Evolutionary conservation across 2,113 vertebrate genomes (phyloP).

Genomic region (Sporophila hypoxantha): DNA sequence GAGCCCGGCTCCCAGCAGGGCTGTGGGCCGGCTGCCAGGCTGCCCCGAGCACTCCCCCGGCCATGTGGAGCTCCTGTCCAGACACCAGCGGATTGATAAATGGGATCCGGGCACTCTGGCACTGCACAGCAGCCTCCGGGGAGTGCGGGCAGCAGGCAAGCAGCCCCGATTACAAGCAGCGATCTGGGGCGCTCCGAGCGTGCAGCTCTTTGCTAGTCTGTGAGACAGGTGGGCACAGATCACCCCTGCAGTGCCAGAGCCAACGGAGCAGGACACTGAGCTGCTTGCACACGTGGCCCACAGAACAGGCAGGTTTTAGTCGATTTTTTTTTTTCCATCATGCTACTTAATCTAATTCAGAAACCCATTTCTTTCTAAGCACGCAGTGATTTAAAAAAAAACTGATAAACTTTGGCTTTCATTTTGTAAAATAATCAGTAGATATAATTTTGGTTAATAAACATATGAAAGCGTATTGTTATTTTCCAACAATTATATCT

Average conservation of each 20-base stretch:
- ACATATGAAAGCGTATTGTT: background rate
- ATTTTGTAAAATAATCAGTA: background rate
- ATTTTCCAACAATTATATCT: background rate
- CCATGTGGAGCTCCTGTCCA: background rate
- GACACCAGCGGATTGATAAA: background rate
- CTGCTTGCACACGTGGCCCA: rapidly evolving
- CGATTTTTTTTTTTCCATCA: background rate
- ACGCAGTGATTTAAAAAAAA: background rate
- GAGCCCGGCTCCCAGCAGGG: background rate
- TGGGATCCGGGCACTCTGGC: background rate
- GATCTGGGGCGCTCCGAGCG: background rate
- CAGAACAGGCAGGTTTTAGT: background rate
- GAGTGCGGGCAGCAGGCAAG: background rate
- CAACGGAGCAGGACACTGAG: background rate
- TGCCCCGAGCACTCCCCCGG: background rate
- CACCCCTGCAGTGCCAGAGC: background rate
- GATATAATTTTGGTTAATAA: background rate
- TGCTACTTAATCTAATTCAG: background rate
- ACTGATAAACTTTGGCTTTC: background rate
- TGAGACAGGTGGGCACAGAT: background rate
- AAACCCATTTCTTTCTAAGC: background rate
- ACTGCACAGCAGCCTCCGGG: rapidly evolving
- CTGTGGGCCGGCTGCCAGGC: background rate
- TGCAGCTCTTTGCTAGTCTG: background rate
- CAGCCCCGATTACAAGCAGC: background rate